Base-by-base conservation (phyloP, 2,797 vertebrate species). In the Galagoides demidoff region DNA sequence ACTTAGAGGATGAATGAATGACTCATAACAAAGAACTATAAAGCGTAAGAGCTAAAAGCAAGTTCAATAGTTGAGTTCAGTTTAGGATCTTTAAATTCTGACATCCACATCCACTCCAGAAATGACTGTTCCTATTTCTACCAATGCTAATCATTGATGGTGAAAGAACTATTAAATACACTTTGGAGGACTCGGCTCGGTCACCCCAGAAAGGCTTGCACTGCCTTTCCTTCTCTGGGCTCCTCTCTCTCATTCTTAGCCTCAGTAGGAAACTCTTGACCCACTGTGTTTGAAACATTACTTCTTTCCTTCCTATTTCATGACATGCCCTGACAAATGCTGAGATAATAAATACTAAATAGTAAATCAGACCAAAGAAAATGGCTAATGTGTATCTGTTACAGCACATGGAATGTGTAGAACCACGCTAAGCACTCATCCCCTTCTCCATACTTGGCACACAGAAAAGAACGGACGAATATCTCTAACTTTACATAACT, bases 81-180 rank as follows among this genome's bases (percentile, higher is more conserved):
- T 93, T 89, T 49, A 90, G 83, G 74, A 83, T 55, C 39, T 95
- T 92, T 94, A 76, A 66, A 81, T 95, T 95, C 66, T 81, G 86
- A 97, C 81, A 85, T 73, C 83, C 71, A 95, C 66, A 89, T 77
- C 61, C 49, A 87, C 71, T 89, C 84, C 71, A 91, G 89, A 95
- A 92, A 83, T 27, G 64, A n/a, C 39, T 76, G 49, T 63, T 85
- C 31, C 66, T 92, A 82, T 86, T 61, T 49, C 83, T 96, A 55
- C 83, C 82, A 76, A 12, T 59, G 78, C 78, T 94, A 77, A 59
- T 55, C 82, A 64, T 23, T 59, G 49, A 90, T 23, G 52, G 70
- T 93, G 88, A 97, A 81, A 95, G 71, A 93, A 39, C n/a, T 91
- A 7, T 91, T 91, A 77, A 90, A 95, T 61, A 74, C 34, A n/a